Conservation (phyloP, 2,797 vertebrate species). For the Scarus forsteni region DNA sequence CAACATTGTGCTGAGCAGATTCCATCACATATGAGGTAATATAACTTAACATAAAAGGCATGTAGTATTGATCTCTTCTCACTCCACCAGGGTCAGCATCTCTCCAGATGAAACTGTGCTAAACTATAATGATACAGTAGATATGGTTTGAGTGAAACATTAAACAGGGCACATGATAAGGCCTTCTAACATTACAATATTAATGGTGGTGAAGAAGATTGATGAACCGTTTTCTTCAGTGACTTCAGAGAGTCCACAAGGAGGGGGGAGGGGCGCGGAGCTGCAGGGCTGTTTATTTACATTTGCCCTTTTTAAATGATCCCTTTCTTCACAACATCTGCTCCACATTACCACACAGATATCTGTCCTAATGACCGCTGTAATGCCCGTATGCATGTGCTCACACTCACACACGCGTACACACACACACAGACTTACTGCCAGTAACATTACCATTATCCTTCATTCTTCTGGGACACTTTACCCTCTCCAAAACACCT, state of each 20-base stretch:
- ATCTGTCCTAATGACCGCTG: conserved; percentile 84
- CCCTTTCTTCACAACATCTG: conserved; percentile 87
- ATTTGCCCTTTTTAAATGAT: conserved; percentile 87
- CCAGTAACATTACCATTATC: conserved; percentile 66
- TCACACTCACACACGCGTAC: conserved; percentile 49
- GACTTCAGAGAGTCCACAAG: conserved; percentile 80
- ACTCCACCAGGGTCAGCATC: neutral
- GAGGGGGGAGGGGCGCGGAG: conserved; percentile 69
- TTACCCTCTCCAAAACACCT: conserved; percentile 75
- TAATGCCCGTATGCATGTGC: conserved; percentile 62
- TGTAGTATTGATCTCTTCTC: conserved; percentile 18
- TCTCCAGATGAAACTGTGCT: conserved; percentile 4
- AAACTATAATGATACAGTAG: conserved; percentile 2
- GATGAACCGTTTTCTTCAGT: conserved; percentile 86
- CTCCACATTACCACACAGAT: conserved; percentile 85
- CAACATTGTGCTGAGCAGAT: neutral
- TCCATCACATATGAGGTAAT: conserved; percentile 10
- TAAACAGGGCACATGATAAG: conserved; percentile 45
- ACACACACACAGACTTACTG: conserved; percentile 37
- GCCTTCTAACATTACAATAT: conserved; percentile 69
- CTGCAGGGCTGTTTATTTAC: conserved; percentile 86
- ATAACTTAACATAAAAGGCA: conserved; percentile 6
- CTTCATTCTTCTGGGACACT: conserved; percentile 71
- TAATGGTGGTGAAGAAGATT: conserved; percentile 84
- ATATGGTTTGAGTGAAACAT: conserved; percentile 29